phyloP scores from a whole-genome alignment of 2,113 vertebrate genomes.

The Acanthisitta chloris region DNA sequence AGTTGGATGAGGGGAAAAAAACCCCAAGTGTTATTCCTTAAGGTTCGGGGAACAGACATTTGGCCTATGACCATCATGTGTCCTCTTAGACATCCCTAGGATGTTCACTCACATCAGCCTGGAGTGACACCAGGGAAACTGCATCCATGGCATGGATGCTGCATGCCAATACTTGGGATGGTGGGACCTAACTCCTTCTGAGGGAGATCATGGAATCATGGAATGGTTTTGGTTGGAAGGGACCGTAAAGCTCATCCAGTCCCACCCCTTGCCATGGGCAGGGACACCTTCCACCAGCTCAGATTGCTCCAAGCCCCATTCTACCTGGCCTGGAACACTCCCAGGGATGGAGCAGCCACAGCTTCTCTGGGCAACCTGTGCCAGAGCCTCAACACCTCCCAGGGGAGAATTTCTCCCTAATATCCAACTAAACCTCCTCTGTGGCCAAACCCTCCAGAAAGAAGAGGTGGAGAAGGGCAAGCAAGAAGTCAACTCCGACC shows the following conservation, averaged over 20 bases:
- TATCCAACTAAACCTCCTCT: not conserved
- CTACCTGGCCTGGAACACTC: not conserved
- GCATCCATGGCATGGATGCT: accelerated
- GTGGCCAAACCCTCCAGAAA: not conserved
- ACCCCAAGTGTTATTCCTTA: not conserved
- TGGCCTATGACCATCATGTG: accelerated
- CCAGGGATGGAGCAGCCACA: not conserved
- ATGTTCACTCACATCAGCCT: accelerated
- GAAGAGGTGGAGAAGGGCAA: not conserved
- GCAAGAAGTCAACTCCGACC: not conserved
- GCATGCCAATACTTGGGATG: accelerated
- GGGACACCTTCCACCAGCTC: not conserved
- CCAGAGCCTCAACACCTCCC: not conserved
- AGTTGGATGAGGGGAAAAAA: not conserved
- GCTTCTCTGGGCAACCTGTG: not conserved
- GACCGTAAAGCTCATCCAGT: accelerated
- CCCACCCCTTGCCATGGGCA: not conserved
- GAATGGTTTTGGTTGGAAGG: not conserved
- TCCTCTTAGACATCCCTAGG: accelerated
- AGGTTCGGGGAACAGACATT: not conserved
- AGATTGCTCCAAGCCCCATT: not conserved
- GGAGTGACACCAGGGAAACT: not conserved
- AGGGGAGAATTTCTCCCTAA: not conserved
- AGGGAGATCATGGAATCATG: not conserved
- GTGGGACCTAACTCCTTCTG: not conserved